A percentile compares a stretch with the other conserved stretches of the same genome.
Conservation (phyloP, 2,113 vertebrate species). For the Saimiri boliviensis region DNA sequence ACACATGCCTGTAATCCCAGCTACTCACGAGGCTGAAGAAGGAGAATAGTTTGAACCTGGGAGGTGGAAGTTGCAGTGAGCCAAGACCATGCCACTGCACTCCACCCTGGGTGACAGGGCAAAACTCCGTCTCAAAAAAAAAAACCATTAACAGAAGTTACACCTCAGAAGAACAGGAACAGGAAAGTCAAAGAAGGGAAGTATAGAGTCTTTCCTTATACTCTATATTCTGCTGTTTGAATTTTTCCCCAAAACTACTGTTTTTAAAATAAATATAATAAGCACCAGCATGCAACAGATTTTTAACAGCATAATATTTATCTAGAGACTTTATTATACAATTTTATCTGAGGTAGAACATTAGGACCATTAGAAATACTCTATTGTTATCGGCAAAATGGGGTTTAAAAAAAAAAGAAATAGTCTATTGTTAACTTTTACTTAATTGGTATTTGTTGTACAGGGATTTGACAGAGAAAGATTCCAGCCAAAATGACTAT, state of each 20-base stretch:
- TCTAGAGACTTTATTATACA: not conserved
- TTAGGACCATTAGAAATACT: not conserved
- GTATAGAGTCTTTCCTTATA: not conserved
- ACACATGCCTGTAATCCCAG: not conserved
- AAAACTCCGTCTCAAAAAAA: not conserved
- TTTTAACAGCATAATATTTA: not conserved
- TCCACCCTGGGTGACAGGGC: not conserved
- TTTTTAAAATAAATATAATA: constrained; percentile 29
- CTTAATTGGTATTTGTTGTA: not conserved
- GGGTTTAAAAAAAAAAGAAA: too few species aligned
- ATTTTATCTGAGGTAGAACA: not conserved
- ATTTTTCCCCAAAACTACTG: not conserved
- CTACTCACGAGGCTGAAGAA: not conserved
- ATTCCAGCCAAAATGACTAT: not conserved
- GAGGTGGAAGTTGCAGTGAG: not conserved
- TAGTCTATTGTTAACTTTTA: not conserved
- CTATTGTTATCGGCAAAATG: not conserved
- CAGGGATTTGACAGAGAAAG: not conserved
- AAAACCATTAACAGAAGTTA: not conserved
- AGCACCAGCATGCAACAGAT: not conserved
- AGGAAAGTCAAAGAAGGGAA: not conserved
- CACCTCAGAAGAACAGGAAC: not conserved
- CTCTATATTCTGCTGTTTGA: not conserved
- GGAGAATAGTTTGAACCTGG: not conserved
- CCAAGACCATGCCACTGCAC: not conserved